A percentile compares a stretch with the other conserved stretches of the same genome.
phyloP scores from a whole-genome alignment of 2,888 invertebrate genomes.

The Tetropium fuscum region DNA sequence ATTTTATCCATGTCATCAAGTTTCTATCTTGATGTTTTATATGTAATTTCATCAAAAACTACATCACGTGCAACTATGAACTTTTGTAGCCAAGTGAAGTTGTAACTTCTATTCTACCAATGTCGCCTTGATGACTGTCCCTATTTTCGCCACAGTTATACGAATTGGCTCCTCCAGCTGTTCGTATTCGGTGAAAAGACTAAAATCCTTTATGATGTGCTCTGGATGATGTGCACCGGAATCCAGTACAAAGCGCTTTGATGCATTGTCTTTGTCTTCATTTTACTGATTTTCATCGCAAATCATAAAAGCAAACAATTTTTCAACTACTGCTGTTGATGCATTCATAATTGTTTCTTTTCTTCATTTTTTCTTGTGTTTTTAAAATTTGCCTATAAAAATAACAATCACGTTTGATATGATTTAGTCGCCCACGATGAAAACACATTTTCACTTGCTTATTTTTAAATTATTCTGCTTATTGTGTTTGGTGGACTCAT shows the following conservation, averaged over 20 bases:
- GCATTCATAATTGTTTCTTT: too few relatives aligned
- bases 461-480: too few relatives aligned
- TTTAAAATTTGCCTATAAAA: conserved; percentile 46
- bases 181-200: neutral
- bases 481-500: too few relatives aligned
- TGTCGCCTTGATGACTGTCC: neutral
- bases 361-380: too few relatives aligned
- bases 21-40: too few relatives aligned
- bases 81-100: neutral
- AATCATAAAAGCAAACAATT: too few relatives aligned
- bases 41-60: too few relatives aligned
- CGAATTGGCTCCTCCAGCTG: neutral
- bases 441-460: conserved; percentile 27
- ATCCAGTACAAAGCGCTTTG: neutral
- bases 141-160: neutral
- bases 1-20: too few relatives aligned
- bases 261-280: neutral
- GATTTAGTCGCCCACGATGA: conserved; percentile 27
- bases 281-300: too few relatives aligned
- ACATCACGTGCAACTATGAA: too few relatives aligned
- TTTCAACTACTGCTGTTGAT: too few relatives aligned
- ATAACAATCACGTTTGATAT: conserved; percentile 33
- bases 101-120: neutral
- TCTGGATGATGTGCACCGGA: neutral
- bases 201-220: neutral